Evolutionary conservation across 1,140 invertebrate genomes (phyloP).

Genomic region (Daktulosphaira vitifoliae): DNA sequence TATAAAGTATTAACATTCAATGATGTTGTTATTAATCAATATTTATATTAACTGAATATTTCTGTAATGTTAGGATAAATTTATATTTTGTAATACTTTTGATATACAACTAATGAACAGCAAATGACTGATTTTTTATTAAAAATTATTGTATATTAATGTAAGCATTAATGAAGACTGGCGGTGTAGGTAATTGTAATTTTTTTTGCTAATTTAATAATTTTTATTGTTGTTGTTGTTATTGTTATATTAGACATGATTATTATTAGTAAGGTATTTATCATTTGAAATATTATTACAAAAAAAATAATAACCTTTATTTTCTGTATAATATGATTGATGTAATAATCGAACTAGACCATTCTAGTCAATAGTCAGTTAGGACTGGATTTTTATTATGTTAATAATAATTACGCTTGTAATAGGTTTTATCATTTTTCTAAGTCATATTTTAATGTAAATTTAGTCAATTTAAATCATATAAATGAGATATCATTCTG

Average conservation of each 20-base stretch:
- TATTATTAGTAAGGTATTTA: slow-evolving; percentile 5
- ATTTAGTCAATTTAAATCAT: slow-evolving; percentile 11
- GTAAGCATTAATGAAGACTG: slow-evolving; percentile 12
- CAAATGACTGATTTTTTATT: slow-evolving; percentile 27
- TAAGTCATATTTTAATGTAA: slow-evolving; percentile 33
- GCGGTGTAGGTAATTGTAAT: neutral
- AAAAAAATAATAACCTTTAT: neutral
- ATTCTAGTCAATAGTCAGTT: slow-evolving; percentile 31
- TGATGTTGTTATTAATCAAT: too few species aligned
- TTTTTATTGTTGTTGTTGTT: slow-evolving; percentile 28
- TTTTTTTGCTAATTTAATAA: slow-evolving; percentile 14
- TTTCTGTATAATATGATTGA: neutral
- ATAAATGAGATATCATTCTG: neutral
- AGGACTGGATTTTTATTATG: slow-evolving; percentile 5
- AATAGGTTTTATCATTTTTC: slow-evolving; percentile 18
- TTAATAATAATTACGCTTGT: neutral
- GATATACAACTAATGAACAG: neutral
- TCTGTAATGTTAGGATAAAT: too few species aligned
- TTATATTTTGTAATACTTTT: too few species aligned
- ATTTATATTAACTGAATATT: too few species aligned
- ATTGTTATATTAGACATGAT: slow-evolving; percentile 19
- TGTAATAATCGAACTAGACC: neutral
- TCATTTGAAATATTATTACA: neutral
- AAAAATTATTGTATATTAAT: slow-evolving; percentile 15
- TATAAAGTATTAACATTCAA: too few species aligned